Evolutionary conservation across 2,113 vertebrate species (phyloP).

Genomic region (Eubucco bourcierii): DNA sequence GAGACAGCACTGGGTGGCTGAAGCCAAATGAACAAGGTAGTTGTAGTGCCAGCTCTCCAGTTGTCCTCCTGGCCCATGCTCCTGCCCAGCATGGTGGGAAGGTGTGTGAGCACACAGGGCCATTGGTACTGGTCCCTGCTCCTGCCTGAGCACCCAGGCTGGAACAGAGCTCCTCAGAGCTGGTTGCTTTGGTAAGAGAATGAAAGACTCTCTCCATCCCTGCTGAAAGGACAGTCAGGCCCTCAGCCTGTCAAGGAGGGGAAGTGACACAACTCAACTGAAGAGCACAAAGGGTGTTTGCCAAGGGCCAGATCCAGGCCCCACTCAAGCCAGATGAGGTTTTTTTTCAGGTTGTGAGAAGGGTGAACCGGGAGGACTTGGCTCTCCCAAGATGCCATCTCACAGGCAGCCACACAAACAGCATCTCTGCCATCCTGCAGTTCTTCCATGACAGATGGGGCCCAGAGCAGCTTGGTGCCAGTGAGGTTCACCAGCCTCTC

Average conservation of each 20-base stretch:
- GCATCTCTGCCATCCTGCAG: not conserved
- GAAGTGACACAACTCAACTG: not conserved
- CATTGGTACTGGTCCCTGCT: not conserved
- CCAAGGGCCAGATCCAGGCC: not conserved
- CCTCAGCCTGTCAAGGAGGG: not conserved
- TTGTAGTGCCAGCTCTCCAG: not conserved
- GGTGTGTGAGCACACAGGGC: not conserved
- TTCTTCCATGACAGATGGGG: not conserved
- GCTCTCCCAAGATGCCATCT: not conserved
- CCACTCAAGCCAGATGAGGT: fast-evolving
- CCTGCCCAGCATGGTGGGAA: not conserved
- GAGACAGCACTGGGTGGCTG: not conserved
- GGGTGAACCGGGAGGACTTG: not conserved
- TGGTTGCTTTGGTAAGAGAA: not conserved
- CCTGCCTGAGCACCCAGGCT: not conserved
- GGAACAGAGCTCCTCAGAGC: not conserved
- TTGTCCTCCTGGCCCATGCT: fast-evolving
- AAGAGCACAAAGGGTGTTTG: not conserved
- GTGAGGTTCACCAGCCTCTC: not conserved
- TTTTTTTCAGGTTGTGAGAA: not conserved
- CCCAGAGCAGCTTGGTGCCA: not conserved
- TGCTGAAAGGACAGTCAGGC: not conserved
- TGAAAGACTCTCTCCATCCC: not conserved
- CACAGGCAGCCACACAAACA: fast-evolving
- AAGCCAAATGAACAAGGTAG: not conserved